Evolutionary conservation across 2,113 vertebrate genomes (phyloP).

Genomic region (Megaceryle torquata): DNA sequence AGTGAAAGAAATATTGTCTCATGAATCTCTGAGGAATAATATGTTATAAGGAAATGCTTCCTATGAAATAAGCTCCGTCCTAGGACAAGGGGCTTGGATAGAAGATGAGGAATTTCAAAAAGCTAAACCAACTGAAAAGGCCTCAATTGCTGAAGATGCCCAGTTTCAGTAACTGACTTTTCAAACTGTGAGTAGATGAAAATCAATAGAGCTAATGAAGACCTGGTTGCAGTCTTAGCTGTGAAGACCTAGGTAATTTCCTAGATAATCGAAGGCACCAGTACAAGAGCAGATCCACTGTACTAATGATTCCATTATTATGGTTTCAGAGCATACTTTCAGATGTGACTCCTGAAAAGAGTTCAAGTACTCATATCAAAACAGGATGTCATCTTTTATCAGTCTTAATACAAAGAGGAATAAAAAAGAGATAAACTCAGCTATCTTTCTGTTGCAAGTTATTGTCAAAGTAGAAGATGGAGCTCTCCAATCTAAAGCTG

Average conservation of each 20-base stretch:
- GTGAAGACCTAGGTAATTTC: neutral
- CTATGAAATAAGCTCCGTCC: neutral
- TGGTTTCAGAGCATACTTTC: neutral
- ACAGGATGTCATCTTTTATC: neutral
- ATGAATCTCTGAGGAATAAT: neutral
- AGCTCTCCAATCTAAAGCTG: neutral
- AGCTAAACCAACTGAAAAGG: neutral
- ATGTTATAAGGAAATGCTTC: neutral
- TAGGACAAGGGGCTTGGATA: neutral
- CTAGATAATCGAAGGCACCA: neutral
- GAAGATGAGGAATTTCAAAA: neutral
- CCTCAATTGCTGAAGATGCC: neutral
- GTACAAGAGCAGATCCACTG: neutral
- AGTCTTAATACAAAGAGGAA: neutral
- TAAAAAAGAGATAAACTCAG: neutral
- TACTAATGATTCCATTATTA: neutral
- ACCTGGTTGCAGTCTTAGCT: neutral
- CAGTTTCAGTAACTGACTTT: neutral
- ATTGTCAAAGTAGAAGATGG: neutral
- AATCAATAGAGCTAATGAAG: fast-evolving
- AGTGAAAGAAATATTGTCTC: neutral
- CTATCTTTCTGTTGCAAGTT: neutral
- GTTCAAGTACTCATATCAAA: neutral
- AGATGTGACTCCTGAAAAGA: neutral
- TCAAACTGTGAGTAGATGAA: neutral